Base-by-base conservation (phyloP, 2,113 vertebrate genomes). In the Phalacrocorax aristotelis region DNA sequence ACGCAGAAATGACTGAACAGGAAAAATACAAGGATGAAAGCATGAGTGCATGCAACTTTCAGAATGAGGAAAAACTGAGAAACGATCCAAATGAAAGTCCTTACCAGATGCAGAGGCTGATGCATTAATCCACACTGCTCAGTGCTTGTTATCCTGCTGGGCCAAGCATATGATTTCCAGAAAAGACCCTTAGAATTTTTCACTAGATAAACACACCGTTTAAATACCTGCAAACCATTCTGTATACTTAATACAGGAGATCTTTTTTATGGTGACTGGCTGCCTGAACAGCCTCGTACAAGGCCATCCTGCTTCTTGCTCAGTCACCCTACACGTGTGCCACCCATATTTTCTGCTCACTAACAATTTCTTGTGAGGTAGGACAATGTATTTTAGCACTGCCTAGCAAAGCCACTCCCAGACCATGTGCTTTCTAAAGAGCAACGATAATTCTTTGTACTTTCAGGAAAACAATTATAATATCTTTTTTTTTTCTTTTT, bases 141-240 rank as follows among this genome's bases (percentile, higher is more conserved):
- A 26, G 1, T 55, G 87, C 32, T 26, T 48, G 29, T 29, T 51
- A 58, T 19, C 22, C 72, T 44, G 65, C 85, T 81, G 68, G 80
- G 70, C 58, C 82, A 79, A 68, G 78, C 49, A 79, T 71, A 64
- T 48, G 52, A 84, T 49, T 83, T 83, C 61, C 91, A 75, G 79
- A 91, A 86, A 61, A 83, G 40, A 46, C 20, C 46, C 83, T 86
- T 51, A 86, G 76, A 97, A 95, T 83, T 29, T 13, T 64, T 69
- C 79, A 82, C 86, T 81, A 90, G 83, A 81, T 29, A 90, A 93
- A 91, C 26, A 91, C 7, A 60, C 4, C 5, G 3, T 40, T 92
- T 84, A 71, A 94, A 18, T 34, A 42, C 8, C 62, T 85, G 11
- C 7, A 90, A 55, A 40, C 22, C 66, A 18, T 52, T 69, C 21